These are phyloP conservation scores for Thamnophis elegans DNA, from an alignment of 2,797 vertebrate species.

Conservation along the genomic window DNA sequence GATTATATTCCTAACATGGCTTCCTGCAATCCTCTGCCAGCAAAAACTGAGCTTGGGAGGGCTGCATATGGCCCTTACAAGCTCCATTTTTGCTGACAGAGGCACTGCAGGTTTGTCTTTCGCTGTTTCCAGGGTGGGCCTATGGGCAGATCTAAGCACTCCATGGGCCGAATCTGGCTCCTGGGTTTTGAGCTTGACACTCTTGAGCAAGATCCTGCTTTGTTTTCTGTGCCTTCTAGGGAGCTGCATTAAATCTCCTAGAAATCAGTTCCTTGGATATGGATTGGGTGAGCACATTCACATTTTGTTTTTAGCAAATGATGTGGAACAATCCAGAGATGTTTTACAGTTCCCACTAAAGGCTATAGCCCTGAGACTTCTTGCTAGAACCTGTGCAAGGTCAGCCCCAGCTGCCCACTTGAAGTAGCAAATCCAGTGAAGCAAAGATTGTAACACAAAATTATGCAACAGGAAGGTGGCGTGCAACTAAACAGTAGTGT, in stretches of 20 bases:
- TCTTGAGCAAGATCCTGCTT: neutral
- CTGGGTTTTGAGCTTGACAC: too few relatives aligned
- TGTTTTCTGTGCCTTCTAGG: neutral
- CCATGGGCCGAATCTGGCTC: too few relatives aligned
- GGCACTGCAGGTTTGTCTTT: too few relatives aligned
- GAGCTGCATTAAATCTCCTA: neutral
- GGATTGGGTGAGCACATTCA: neutral
- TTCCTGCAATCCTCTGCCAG: too few relatives aligned
- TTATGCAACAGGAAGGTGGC: neutral
- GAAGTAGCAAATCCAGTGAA: neutral
- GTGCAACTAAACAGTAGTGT: neutral
- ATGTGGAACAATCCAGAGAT: neutral
- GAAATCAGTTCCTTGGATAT: neutral
- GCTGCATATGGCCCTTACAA: too few relatives aligned
- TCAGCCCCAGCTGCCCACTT: neutral
- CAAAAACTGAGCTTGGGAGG: too few relatives aligned
- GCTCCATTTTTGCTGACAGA: too few relatives aligned
- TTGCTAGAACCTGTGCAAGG: neutral
- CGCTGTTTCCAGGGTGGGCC: too few relatives aligned
- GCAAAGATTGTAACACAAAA: neutral
- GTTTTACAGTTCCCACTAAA: neutral
- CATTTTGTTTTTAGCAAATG: neutral
- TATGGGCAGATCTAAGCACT: too few relatives aligned
- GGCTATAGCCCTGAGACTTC: neutral
- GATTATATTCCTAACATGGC: too few relatives aligned